phyloP scores from a whole-genome alignment of 2,888 invertebrate genomes.

The Gisinianus flammeolus region DNA sequence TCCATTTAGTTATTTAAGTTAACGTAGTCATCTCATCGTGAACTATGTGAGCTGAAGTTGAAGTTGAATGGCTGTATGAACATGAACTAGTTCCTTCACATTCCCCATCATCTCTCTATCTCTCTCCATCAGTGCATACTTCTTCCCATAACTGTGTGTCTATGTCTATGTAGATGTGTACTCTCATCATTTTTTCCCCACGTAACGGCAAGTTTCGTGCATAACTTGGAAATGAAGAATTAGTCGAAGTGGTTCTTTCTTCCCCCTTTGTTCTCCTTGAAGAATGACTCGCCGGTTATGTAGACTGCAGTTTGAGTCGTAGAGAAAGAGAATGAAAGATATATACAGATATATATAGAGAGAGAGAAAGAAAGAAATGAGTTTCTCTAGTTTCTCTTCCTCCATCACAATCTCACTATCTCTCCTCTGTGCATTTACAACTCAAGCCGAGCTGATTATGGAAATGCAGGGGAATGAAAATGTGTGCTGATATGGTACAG shows the following conservation, averaged over 20 bases:
- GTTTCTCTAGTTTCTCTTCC: too few species aligned
- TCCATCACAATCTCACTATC: too few species aligned
- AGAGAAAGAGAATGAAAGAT: not conserved
- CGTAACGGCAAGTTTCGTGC: slow-evolving; percentile 5
- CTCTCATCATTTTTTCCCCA: not conserved
- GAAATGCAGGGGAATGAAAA: too few species aligned
- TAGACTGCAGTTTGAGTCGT: not conserved
- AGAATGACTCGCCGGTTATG: slow-evolving; percentile 7
- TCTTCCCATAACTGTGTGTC: not conserved
- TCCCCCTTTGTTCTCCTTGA: slow-evolving; percentile 2
- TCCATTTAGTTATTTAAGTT: slow-evolving; percentile 31
- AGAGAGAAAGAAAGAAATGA: too few species aligned
- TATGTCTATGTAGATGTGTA: not conserved
- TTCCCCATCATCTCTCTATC: not conserved
- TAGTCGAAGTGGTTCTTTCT: slow-evolving; percentile 18
- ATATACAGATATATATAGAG: not conserved
- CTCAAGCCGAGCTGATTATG: too few species aligned
- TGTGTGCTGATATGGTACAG: too few species aligned
- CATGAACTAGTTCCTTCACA: not conserved
- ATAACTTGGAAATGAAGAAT: slow-evolving; percentile 33
- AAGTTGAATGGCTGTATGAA: not conserved
- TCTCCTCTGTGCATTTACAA: too few species aligned
- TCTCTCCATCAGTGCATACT: not conserved
- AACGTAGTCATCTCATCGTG: not conserved
- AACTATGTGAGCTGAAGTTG: not conserved